Conservation (phyloP, 2,888 invertebrate genomes). For the Yponomeuta plumbellus region DNA sequence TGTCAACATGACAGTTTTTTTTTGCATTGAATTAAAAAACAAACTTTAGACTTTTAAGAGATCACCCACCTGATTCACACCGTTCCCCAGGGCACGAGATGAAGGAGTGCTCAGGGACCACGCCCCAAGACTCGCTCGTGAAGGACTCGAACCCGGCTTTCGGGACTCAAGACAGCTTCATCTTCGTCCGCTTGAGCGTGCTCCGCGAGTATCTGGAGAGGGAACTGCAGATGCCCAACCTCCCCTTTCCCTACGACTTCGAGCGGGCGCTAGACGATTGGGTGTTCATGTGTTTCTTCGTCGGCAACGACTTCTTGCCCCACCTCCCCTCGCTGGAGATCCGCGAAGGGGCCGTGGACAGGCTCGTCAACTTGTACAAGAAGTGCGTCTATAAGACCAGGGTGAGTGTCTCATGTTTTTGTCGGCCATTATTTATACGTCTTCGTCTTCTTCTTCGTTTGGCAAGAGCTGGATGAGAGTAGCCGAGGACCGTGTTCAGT, state of each 20-base stretch:
- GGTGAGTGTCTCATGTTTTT: slow-evolving; percentile 55
- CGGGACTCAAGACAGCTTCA: slow-evolving; percentile 88
- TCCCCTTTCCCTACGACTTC: slow-evolving; percentile 96
- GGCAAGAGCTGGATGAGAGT: too few species aligned
- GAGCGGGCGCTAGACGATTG: slow-evolving; percentile 98
- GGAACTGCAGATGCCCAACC: slow-evolving; percentile 92
- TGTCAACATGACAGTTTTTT: too few species aligned
- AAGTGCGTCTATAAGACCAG: slow-evolving; percentile 95
- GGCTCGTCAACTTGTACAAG: slow-evolving; percentile 95
- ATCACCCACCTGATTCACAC: background rate
- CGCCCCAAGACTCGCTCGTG: slow-evolving; percentile 75
- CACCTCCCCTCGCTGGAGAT: slow-evolving; percentile 99
- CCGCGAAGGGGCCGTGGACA: slow-evolving; percentile 96
- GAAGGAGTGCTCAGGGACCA: slow-evolving; percentile 91
- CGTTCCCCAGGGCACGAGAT: slow-evolving; percentile 87
- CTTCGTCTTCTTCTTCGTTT: too few species aligned
- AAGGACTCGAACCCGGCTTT: slow-evolving; percentile 77
- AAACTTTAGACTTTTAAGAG: too few species aligned
- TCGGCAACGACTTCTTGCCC: slow-evolving; percentile 98
- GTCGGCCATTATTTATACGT: too few species aligned
- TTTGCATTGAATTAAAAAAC: too few species aligned
- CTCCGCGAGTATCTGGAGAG: slow-evolving; percentile 94
- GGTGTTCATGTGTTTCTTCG: slow-evolving; percentile 99
- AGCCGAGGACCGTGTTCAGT: too few species aligned
- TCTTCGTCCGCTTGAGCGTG: slow-evolving; percentile 95